Conservation (phyloP, 2,113 vertebrate genomes). For the Myocastor coypus region DNA sequence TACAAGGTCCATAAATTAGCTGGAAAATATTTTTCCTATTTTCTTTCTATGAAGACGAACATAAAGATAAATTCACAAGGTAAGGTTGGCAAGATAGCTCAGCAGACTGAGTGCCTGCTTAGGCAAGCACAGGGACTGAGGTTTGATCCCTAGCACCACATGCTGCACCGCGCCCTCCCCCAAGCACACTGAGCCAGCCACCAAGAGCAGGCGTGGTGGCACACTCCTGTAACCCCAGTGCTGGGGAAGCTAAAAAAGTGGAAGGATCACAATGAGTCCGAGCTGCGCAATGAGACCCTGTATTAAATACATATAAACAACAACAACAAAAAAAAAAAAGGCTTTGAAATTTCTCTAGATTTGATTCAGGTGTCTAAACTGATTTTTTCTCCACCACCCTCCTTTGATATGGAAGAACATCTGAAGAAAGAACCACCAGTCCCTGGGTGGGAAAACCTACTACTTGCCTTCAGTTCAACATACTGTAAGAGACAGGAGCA, state of each 20-base stretch:
- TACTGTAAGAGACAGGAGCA: not conserved
- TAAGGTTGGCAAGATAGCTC: too few species aligned
- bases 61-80: slow-evolving; percentile 51
- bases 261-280: too few species aligned
- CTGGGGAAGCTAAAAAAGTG: too few species aligned
- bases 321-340: not conserved
- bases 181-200: too few species aligned
- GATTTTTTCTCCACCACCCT: not conserved
- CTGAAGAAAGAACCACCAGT: slow-evolving; percentile 44
- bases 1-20: not conserved
- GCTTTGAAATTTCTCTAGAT: slow-evolving; percentile 53
- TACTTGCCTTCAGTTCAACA: not conserved
- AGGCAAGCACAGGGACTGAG: too few species aligned
- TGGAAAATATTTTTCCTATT: slow-evolving; percentile 22
- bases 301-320: too few species aligned
- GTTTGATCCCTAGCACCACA: too few species aligned
- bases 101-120: too few species aligned
- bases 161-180: too few species aligned
- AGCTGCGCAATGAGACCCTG: too few species aligned
- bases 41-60: slow-evolving; percentile 1
- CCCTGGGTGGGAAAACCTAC: slow-evolving; percentile 8
- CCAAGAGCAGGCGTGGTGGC: too few species aligned
- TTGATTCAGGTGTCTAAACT: slow-evolving; percentile 46
- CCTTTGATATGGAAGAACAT: slow-evolving; percentile 52
- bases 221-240: too few species aligned